phyloP scores from a whole-genome alignment of 2,113 vertebrate species.

The Pristiophorus japonicus region DNA sequence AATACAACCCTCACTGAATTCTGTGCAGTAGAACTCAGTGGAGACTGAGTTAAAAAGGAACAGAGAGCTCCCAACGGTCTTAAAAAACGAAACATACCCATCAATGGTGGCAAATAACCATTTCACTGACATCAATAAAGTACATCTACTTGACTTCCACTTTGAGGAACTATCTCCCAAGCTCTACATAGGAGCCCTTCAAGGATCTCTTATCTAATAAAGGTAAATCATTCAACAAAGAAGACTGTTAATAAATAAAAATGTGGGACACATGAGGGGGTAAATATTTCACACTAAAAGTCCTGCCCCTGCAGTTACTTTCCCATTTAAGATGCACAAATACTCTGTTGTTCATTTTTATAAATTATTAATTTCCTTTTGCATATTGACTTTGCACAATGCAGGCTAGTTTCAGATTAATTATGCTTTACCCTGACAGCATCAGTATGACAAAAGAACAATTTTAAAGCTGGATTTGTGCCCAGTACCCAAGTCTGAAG shows the following conservation, averaged over 20 bases:
- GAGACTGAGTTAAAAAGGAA: neutral
- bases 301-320: slow-evolving; percentile 1
- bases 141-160: neutral
- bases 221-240: slow-evolving; percentile 21
- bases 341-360: neutral
- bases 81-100: neutral
- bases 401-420: slow-evolving; percentile 28
- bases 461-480: neutral
- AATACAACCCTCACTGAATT: neutral
- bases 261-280: neutral
- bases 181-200: neutral
- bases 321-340: neutral
- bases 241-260: slow-evolving; percentile 21
- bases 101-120: neutral
- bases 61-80: too few species aligned
- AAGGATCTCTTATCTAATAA: slow-evolving; percentile 5
- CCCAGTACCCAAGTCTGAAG: neutral
- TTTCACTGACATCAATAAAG: slow-evolving; percentile 21
- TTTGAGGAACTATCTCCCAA: neutral
- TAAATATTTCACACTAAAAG: slow-evolving; percentile 16
- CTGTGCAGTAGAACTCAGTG: neutral
- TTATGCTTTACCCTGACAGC: slow-evolving; percentile 23
- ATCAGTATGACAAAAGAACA: slow-evolving; percentile 13
- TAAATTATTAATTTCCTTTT: slow-evolving; percentile 22
- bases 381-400: slow-evolving; percentile 31